Conservation (phyloP, 2,888 invertebrate species). For the Hartigia nigra region DNA sequence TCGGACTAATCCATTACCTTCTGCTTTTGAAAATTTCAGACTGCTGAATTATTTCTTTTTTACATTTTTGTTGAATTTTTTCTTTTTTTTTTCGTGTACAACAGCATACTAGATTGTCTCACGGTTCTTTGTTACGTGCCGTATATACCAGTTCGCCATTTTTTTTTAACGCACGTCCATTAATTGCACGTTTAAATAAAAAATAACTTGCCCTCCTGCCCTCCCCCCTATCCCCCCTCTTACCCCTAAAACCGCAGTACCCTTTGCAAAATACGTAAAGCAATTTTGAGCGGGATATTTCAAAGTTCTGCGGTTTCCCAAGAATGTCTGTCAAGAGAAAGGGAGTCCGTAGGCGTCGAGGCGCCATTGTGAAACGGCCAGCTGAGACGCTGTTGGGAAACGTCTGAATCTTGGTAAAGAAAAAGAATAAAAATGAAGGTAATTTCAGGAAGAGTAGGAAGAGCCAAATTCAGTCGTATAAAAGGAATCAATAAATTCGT, state of each 20-base stretch:
- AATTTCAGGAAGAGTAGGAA: background rate
- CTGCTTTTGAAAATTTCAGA: background rate
- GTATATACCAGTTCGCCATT: background rate
- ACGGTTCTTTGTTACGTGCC: background rate
- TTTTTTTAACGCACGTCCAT: background rate
- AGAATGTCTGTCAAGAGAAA: background rate
- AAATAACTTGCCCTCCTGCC: background rate
- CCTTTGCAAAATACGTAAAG: background rate
- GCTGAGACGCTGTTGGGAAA: background rate
- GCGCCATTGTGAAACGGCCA: background rate
- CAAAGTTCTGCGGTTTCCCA: background rate
- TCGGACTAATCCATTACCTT: slow-evolving; percentile 26
- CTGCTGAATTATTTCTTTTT: background rate
- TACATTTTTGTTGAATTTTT: no score
- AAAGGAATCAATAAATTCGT: background rate
- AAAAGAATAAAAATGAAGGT: background rate
- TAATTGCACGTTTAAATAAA: background rate
- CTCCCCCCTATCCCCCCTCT: no score
- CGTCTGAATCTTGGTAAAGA: background rate
- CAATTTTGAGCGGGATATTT: background rate
- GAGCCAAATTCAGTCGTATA: background rate
- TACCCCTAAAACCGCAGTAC: background rate
- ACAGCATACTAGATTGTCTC: background rate
- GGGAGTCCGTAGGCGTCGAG: background rate
- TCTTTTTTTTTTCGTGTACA: background rate